phyloP scores from a whole-genome alignment of 2,113 vertebrate genomes.

The Narcine bancroftii region DNA sequence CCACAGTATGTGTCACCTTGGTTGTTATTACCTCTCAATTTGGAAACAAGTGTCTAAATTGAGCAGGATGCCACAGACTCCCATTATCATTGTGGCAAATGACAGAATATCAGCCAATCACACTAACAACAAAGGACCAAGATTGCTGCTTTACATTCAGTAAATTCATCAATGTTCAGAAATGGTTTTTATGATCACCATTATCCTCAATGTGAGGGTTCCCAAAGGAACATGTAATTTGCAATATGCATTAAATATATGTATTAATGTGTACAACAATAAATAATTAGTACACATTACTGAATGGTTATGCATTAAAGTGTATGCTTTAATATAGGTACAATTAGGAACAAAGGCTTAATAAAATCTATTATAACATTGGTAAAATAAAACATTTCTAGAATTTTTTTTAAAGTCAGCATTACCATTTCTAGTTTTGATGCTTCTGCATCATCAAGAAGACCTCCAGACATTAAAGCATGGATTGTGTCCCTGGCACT shows the following conservation, averaged over 20 bases:
- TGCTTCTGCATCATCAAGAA: constrained; percentile 49
- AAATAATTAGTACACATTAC: not conserved
- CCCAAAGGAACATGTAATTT: not conserved
- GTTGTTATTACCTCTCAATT: not conserved
- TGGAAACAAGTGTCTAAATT: not conserved
- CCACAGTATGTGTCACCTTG: too few species aligned
- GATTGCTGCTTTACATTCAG: not conserved
- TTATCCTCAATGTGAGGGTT: not conserved
- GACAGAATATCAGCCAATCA: not conserved
- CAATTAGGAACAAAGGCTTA: not conserved
- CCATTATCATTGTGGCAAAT: not conserved
- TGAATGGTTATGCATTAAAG: not conserved
- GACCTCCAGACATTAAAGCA: constrained; percentile 50
- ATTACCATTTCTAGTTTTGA: constrained; percentile 48
- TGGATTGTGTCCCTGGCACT: constrained; percentile 50
- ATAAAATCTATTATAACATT: not conserved
- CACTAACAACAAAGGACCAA: not conserved
- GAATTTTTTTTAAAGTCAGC: not conserved
- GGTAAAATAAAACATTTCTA: too few species aligned
- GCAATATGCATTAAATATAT: not conserved
- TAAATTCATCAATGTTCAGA: not conserved
- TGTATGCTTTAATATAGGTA: not conserved
- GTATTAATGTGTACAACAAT: not conserved
- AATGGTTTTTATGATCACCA: not conserved
- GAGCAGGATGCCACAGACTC: not conserved